phyloP scores from a whole-genome alignment of 2,113 vertebrate species.

The Larimichthys polyactis region DNA sequence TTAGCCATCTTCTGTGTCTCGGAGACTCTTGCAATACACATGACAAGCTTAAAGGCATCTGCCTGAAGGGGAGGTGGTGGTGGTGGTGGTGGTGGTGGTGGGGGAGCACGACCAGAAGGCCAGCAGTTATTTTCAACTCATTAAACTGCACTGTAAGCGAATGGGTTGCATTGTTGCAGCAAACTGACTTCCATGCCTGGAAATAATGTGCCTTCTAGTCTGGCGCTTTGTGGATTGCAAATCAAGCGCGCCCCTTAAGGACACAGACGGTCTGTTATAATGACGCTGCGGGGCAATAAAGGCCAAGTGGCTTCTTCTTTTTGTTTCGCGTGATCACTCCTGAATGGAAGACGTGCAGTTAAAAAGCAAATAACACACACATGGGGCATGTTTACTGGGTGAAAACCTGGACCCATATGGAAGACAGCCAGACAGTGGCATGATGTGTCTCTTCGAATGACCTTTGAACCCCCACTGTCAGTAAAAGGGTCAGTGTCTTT shows the following conservation, averaged over 20 bases:
- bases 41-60: conserved; percentile 36
- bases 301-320: conserved; percentile 52
- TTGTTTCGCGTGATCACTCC: conserved; percentile 40
- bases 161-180: conserved; percentile 53
- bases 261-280: conserved; percentile 69
- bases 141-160: conserved; percentile 61
- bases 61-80: background rate
- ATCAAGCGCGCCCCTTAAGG: conserved; percentile 61
- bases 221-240: conserved; percentile 63
- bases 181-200: conserved; percentile 47
- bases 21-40: conserved; percentile 13
- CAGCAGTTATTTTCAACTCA: conserved; percentile 66
- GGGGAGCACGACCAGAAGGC: conserved; percentile 30
- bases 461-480: conserved; percentile 64
- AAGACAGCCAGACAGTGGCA: conserved; percentile 34
- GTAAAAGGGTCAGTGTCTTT: conserved; percentile 28
- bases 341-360: background rate
- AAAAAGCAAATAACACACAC: conserved; percentile 14
- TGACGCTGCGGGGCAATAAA: conserved; percentile 52
- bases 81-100: too few relatives aligned
- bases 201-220: conserved; percentile 61
- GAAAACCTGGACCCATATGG: conserved; percentile 18
- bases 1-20: background rate
- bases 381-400: conserved; percentile 7
- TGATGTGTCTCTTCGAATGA: conserved; percentile 37